phyloP scores from a whole-genome alignment of 2,888 invertebrate genomes.

The Megalurothrips usitatus region DNA sequence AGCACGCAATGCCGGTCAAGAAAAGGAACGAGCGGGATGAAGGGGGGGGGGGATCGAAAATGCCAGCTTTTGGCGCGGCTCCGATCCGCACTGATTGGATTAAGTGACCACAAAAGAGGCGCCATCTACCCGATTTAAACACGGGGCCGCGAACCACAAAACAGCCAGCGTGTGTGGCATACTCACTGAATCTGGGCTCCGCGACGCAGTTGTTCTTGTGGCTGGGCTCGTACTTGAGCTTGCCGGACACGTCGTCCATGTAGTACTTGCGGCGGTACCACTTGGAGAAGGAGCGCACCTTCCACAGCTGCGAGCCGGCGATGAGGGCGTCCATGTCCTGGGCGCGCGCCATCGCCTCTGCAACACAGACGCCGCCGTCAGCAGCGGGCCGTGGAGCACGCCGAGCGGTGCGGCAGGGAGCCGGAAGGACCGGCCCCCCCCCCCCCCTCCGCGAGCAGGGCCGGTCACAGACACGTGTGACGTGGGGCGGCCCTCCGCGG shows the following conservation, averaged over 20 bases:
- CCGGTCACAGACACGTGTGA: too few species aligned
- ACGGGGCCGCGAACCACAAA: neutral
- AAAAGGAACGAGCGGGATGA: too few species aligned
- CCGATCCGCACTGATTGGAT: neutral
- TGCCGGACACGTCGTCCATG: constrained; percentile 42
- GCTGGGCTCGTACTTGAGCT: constrained; percentile 42
- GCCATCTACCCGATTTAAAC: too few species aligned
- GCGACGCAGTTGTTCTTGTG: constrained; percentile 39
- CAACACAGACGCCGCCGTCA: neutral
- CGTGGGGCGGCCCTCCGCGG: too few species aligned
- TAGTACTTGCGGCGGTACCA: constrained; percentile 42
- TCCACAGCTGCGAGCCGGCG: constrained; percentile 40
- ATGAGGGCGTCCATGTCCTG: neutral
- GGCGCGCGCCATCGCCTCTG: neutral
- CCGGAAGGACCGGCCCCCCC: too few species aligned
- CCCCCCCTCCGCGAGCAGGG: too few species aligned
- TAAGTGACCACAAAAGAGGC: neutral
- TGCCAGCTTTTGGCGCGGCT: too few species aligned
- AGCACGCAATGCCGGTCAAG: too few species aligned
- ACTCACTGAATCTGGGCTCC: constrained; percentile 32
- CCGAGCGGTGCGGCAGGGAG: neutral
- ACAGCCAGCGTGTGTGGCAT: too few species aligned
- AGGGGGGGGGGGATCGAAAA: too few species aligned
- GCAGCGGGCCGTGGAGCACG: neutral
- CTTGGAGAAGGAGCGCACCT: constrained; percentile 43